Conservation (phyloP, 1,140 invertebrate genomes). For the Bombus difficillimus region DNA sequence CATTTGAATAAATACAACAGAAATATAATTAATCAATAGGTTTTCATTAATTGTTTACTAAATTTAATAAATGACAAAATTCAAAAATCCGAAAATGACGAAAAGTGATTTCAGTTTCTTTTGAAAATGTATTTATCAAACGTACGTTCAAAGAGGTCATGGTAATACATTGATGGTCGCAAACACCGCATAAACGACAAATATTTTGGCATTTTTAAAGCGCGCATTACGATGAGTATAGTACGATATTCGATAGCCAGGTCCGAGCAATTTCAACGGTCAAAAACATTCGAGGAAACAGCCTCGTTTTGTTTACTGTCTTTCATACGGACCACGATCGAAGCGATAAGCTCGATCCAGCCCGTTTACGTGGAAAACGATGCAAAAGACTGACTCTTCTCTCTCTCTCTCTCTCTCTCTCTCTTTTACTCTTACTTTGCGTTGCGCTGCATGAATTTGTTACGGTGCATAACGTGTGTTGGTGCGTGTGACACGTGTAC, state of each 20-base stretch:
- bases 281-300: constrained; percentile 8
- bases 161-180: neutral
- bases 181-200: neutral
- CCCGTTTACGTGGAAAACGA: constrained; percentile 23
- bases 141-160: neutral
- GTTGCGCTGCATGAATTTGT: constrained; percentile 42
- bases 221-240: neutral
- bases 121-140: neutral
- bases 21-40: neutral
- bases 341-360: constrained; percentile 36
- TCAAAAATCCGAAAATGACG: too few species aligned
- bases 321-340: neutral
- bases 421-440: neutral
- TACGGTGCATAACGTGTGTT: constrained; percentile 18
- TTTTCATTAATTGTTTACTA: neutral
- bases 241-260: neutral
- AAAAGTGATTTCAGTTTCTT: too few species aligned
- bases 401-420: neutral
- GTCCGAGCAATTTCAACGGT: neutral
- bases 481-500: constrained; percentile 44
- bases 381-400: neutral
- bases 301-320: constrained; percentile 27
- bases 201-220: neutral
- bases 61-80: neutral
- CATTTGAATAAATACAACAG: neutral